Evolutionary conservation across 1,140 invertebrate species (phyloP), one percentile per base, ranked within the genome.

Genomic region (Drosophila orosa): DNA sequence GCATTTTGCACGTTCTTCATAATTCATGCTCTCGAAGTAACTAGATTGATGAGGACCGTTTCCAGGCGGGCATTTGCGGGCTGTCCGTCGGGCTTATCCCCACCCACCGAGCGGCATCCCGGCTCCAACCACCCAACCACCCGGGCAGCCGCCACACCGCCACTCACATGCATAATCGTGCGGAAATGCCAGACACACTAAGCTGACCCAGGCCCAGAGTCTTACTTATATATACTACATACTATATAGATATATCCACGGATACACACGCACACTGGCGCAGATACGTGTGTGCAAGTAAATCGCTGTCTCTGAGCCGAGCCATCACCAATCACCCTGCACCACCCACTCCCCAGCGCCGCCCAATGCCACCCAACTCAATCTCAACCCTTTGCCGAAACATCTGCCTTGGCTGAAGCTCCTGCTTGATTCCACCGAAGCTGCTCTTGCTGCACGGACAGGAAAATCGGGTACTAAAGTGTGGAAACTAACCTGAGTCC

Each of bases 1-100:
- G 84, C 77, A 90, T 87, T 86, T 86, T 86, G 73, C 80, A 89
- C 80, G 84, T 89, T 89, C 84, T 89, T 78, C 74, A 89, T 89
- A 89, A 89, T 89, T 89, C 84, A 89, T 89, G 84, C 85, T 72
- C 77, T 84, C 80, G 42, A 87, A 89, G 84, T 71, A 90, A 78
- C 79, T 82, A 89, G 84, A 89, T 89, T 89, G 84, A 89, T 89
- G 84, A 89, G 83, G 60, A 69, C 67, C 67, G 58, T 89, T 71
- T 71, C 56, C 74, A 67, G 56, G 56, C 62, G 59, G 57, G 58
- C 37, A 45, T 60, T 65, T 79, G 52, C 50, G 66, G 59, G 72
- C 56, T 55, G 73, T 65, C 50, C 50, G 57, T 60, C 60, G 78
- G 66, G 82, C 80, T 79, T 76, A 89, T 78, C 72, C 55, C 56